Conservation (phyloP, 1,140 invertebrate genomes). For the Drosophila bifasciata region DNA sequence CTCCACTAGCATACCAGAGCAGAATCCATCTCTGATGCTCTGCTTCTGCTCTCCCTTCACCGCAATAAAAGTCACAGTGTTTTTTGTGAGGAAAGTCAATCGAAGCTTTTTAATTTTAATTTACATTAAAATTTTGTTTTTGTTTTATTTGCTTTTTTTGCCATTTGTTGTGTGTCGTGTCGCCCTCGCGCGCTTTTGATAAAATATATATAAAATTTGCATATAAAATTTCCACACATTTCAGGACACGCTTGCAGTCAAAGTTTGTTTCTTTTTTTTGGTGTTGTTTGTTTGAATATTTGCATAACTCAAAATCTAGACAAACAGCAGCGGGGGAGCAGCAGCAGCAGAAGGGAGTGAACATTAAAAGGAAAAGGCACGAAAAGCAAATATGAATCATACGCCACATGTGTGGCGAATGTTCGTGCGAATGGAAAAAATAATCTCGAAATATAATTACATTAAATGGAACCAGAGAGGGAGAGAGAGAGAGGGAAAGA, state of each 20-base stretch:
- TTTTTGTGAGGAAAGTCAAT: constrained; percentile 46
- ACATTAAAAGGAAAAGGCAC: constrained; percentile 67
- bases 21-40: no score
- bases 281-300: constrained; percentile 29
- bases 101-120: constrained; percentile 76
- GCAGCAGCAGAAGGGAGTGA: constrained; percentile 3
- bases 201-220: constrained; percentile 34
- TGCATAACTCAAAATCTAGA: constrained; percentile 69
- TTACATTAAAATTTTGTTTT: constrained; percentile 68
- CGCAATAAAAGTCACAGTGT: constrained; percentile 5
- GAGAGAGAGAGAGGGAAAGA: not conserved
- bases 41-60: not conserved
- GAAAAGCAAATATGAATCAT: constrained; percentile 77
- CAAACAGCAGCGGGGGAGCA: constrained; percentile 12
- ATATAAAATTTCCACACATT: constrained; percentile 42
- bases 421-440: constrained; percentile 33
- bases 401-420: constrained; percentile 67
- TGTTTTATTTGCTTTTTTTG: constrained; percentile 38
- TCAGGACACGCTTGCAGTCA: constrained; percentile 17
- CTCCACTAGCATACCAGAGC: no score
- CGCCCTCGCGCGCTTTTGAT: constrained; percentile 18
- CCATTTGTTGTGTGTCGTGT: constrained; percentile 33
- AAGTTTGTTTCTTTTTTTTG: constrained; percentile 21
- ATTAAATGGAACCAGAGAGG: constrained; percentile 2
- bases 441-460: constrained; percentile 35